Base-by-base conservation (phyloP, 2,888 invertebrate genomes). In the Lysandra coridon region DNA sequence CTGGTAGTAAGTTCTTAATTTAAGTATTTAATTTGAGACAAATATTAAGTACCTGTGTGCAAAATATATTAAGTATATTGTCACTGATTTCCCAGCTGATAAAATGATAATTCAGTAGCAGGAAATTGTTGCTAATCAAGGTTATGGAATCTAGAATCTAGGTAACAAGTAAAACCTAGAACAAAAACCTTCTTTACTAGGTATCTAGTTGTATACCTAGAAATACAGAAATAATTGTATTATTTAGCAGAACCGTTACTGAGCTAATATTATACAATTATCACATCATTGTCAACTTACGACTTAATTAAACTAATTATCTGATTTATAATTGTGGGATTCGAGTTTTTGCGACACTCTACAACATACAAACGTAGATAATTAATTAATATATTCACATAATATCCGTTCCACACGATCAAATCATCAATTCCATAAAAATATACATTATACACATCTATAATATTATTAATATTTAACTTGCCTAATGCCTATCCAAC, bases 241-340 rank as follows among this genome's bases (percentile, higher is more conserved):
- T 37, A 37, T 69, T 33, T 14, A 69, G 33, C 5, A 69, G 69
- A 69, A 69, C 5, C 30, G 33, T 14, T 37, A 37, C 69, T 69
- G 69, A 69, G 69, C 5, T 37, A 33, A 69, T 14, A 30, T 69
- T 69, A 69, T 69, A 69, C 69, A 69, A 69, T 69, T 69, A 69
- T 69, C 69, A 69, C 69, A 69, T 69, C 64, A 69, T 37, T 69
- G 69, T 69, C 69, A 69, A 69, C 33, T 33, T 57, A 4, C 4
- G 64, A 30, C 30, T n/a, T 12, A 64, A 64, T 30, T 5, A 17
- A 33, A 30, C 0, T 69, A 17, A 69, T 69, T 69, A 69, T 23
- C 69, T 14, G 69, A 69, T 37, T 37, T 69, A 6, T 37, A 69
- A 69, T 69, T 69, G 17, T 33, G 33, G 1, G 14, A 69, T 14